These are phyloP conservation scores for Proisotoma minuta DNA, from an alignment of 2,888 invertebrate genomes.

Conservation along the genomic window DNA sequence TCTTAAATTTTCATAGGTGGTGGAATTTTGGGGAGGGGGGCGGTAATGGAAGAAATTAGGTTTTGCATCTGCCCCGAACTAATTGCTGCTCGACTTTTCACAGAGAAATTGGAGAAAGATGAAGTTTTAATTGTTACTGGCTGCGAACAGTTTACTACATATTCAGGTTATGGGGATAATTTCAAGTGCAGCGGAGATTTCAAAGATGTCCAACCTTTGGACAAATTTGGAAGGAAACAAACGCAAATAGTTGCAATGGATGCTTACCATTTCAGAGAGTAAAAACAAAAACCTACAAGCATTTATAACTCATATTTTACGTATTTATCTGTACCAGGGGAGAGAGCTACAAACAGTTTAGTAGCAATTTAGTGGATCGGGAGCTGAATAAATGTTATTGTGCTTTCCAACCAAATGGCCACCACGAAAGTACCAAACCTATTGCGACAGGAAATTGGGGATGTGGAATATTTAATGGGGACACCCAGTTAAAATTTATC, in stretches of 20 bases:
- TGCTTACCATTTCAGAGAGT: neutral
- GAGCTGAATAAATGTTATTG: slow-evolving; percentile 52
- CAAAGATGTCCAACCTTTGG: neutral
- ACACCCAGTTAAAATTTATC: slow-evolving; percentile 61
- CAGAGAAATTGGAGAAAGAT: slow-evolving; percentile 68
- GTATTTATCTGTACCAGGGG: too few species aligned
- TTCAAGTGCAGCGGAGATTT: neutral
- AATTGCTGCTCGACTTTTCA: slow-evolving; percentile 77
- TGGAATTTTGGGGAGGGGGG: slow-evolving; percentile 82
- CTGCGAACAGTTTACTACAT: slow-evolving; percentile 52
- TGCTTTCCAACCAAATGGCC: slow-evolving; percentile 14
- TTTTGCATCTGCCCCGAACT: slow-evolving; percentile 93
- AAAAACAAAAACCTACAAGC: too few species aligned
- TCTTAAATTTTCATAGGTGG: slow-evolving; percentile 64
- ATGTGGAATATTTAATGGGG: slow-evolving; percentile 54
- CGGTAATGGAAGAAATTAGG: slow-evolving; percentile 95
- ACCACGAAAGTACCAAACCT: neutral
- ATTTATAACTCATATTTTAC: too few species aligned
- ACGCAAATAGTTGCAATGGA: neutral
- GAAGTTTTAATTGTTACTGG: slow-evolving; percentile 73
- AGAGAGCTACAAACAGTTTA: too few species aligned
- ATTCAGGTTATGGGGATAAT: slow-evolving; percentile 50
- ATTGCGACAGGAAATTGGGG: slow-evolving; percentile 60
- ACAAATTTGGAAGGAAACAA: neutral
- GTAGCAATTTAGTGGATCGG: slow-evolving; percentile 48